phyloP scores from a whole-genome alignment of 1,140 invertebrate genomes.

The Neomicropteryx cornuta region DNA sequence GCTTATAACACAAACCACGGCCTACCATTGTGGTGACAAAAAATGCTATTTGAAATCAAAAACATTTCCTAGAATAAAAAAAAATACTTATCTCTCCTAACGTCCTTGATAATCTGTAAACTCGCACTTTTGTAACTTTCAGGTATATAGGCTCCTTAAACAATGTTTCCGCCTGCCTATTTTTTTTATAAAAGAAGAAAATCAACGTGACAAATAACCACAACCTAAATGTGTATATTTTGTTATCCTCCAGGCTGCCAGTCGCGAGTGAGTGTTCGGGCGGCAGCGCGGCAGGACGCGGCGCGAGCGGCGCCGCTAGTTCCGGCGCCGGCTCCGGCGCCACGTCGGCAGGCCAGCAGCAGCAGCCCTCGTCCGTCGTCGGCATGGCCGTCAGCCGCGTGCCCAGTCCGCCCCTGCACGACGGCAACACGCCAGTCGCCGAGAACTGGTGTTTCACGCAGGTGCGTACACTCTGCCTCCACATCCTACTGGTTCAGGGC shows the following conservation, averaged over 20 bases:
- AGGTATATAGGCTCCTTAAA: no score
- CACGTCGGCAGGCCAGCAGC: constrained; percentile 68
- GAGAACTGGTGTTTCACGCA: constrained; percentile 96
- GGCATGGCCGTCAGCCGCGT: constrained; percentile 86
- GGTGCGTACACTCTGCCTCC: constrained; percentile 49
- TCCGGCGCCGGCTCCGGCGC: constrained; percentile 50
- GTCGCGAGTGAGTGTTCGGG: constrained; percentile 75
- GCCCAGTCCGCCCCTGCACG: constrained; percentile 77
- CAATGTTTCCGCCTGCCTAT: no score
- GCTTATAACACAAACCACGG: no score
- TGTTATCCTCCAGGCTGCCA: constrained; percentile 65
- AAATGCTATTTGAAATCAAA: no score
- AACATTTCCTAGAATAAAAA: no score
- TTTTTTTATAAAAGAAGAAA: no score
- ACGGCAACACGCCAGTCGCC: constrained; percentile 86
- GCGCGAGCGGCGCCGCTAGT: constrained; percentile 71
- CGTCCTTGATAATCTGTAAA: no score
- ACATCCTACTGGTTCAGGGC: background rate
- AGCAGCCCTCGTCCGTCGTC: constrained; percentile 51
- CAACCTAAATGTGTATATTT: no score
- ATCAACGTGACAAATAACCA: no score
- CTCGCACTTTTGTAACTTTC: no score
- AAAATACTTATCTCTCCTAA: no score
- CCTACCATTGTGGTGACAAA: no score
- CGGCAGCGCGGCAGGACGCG: constrained; percentile 61